Conservation (phyloP, 2,113 vertebrate genomes). For the Globicephala melas region DNA sequence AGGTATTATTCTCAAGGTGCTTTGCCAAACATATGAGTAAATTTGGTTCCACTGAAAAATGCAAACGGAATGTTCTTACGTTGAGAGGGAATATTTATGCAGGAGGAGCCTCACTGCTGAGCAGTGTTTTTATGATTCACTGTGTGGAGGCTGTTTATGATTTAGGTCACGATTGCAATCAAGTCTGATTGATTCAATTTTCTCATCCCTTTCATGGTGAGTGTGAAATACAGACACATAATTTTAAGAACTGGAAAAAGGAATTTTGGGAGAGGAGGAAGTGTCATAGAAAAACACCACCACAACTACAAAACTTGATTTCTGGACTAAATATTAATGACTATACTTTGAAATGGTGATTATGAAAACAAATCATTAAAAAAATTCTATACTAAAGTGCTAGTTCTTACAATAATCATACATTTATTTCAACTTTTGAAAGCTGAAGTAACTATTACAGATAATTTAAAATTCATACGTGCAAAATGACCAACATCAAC, state of each 20-base stretch:
- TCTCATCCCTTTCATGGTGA: background rate
- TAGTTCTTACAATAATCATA: background rate
- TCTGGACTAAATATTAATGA: background rate
- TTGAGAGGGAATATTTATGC: background rate
- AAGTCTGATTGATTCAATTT: background rate
- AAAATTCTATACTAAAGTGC: background rate
- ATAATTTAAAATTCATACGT: background rate
- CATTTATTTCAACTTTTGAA: background rate
- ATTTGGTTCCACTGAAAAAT: background rate
- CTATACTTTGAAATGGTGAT: background rate
- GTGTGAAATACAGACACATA: background rate
- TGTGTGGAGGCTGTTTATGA: background rate
- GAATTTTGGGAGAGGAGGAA: background rate
- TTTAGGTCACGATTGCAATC: background rate
- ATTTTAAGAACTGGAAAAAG: background rate
- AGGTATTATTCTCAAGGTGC: fast-evolving
- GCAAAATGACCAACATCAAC: background rate
- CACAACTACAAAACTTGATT: background rate
- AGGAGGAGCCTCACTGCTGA: fast-evolving
- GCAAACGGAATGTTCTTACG: background rate
- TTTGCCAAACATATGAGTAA: background rate
- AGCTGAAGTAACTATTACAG: background rate
- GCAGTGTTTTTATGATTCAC: background rate
- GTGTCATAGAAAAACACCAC: background rate
- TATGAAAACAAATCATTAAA: background rate